These are phyloP conservation scores for Emydoidea blandingii DNA, from an alignment of 2,797 vertebrate genomes.

Conservation along the genomic window DNA sequence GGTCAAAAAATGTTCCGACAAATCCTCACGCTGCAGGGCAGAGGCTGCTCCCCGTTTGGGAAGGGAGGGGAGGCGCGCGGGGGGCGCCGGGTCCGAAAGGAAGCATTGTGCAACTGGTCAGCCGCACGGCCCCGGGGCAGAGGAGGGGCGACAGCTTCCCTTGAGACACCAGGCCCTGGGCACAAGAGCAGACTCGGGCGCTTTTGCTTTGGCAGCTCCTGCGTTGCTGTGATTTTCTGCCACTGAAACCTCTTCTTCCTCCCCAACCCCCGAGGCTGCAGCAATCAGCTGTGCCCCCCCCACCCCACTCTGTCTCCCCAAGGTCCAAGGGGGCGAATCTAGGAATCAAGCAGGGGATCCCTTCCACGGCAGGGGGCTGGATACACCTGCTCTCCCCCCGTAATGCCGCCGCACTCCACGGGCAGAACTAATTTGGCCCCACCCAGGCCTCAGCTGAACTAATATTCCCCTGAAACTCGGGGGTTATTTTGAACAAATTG, in stretches of 20 bases:
- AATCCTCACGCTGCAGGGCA: rapidly evolving
- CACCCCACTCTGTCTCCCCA: not conserved
- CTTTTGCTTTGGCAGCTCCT: not conserved
- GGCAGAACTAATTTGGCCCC: not conserved
- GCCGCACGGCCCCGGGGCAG: too few species aligned
- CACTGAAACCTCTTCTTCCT: not conserved
- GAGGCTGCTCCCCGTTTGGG: not conserved
- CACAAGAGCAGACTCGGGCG: not conserved
- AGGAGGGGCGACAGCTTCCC: not conserved
- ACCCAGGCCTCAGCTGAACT: not conserved
- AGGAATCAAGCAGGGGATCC: not conserved
- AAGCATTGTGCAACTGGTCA: not conserved
- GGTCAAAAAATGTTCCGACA: not conserved
- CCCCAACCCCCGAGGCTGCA: not conserved
- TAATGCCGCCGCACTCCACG: not conserved
- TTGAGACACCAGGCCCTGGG: not conserved
- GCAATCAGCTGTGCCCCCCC: not conserved
- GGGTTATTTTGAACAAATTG: not conserved
- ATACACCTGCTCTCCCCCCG: not conserved
- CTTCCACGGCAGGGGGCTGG: not conserved
- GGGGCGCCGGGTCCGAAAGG: not conserved
- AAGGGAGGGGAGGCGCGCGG: not conserved
- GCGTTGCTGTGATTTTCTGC: not conserved
- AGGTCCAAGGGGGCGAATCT: not conserved
- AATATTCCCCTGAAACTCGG: not conserved